A percentile compares a stretch with the other conserved stretches of the same genome.
Conservation (phyloP, 1,140 invertebrate genomes). For the Hesperophylax magnus region DNA sequence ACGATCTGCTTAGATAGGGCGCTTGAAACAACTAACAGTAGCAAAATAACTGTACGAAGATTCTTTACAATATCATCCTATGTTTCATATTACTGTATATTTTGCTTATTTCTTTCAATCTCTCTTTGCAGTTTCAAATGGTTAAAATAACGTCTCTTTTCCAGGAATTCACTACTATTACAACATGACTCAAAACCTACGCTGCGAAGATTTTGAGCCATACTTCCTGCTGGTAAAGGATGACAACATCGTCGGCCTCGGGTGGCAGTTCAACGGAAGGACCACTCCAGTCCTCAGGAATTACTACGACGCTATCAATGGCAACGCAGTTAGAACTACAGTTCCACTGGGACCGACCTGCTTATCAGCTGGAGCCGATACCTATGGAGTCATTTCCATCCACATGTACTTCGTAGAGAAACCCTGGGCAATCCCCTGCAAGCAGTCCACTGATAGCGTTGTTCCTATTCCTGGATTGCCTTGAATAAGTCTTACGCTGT, state of each 20-base stretch:
- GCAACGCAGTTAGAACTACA: constrained; percentile 57
- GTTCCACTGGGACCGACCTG: constrained; percentile 59
- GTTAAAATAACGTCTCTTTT: neutral
- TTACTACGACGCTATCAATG: constrained; percentile 60
- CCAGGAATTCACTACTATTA: constrained; percentile 60
- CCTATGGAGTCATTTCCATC: constrained; percentile 56
- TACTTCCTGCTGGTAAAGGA: constrained; percentile 57
- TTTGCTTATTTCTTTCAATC: too few species aligned
- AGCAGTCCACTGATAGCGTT: constrained; percentile 32
- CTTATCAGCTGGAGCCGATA: constrained; percentile 43
- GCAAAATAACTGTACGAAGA: too few species aligned
- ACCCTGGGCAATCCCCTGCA: constrained; percentile 56
- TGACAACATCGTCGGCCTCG: constrained; percentile 55
- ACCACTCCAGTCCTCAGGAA: constrained; percentile 43
- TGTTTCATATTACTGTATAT: too few species aligned
- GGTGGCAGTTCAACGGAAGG: constrained; percentile 58
- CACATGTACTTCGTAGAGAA: constrained; percentile 57
- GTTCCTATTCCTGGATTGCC: constrained; percentile 22
- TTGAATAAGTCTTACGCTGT: neutral
- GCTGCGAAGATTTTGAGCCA: constrained; percentile 50
- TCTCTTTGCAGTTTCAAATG: neutral
- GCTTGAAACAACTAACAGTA: too few species aligned
- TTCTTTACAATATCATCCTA: too few species aligned
- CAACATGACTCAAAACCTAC: constrained; percentile 50
- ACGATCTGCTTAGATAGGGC: too few species aligned